Base-by-base conservation (phyloP, 2,113 vertebrate species). In the Chaetura pelagica region DNA sequence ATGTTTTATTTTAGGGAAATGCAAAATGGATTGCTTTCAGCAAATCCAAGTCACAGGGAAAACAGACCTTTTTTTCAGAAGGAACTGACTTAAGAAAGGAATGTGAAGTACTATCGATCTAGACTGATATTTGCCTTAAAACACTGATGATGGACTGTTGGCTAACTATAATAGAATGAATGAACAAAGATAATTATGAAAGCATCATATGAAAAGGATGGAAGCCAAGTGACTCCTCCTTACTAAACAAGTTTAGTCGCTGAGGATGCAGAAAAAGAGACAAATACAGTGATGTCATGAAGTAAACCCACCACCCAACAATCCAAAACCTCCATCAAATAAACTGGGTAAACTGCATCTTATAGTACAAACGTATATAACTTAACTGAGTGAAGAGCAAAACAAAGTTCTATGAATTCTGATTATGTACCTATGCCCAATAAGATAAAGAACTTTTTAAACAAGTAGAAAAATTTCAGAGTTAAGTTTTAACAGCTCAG, bases 271-370 rank as follows among this genome's bases (percentile, higher is more conserved):
- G 14, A 35, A 72, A 72, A 64, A 63, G 22, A 68, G 11, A 79
- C 12, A 44, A 0, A 54, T 3, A 30, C 0, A 2, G 42, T 46
- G 8, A 62, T 4, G 5, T 61, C 8, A 72, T 21, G 8, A 83
- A 59, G 40, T 22, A 75, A 78, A 59, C 22, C 10, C 13, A 54
- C 29, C 22, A 69, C 6, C 4, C 80, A 34, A 20, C 7, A 86
- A 83, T 72, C 2, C 20, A 76, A 83, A 58, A 26, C 9, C 1
- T 1, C 4, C 26, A 42, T 22, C 34, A 86, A 72, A 79, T 67
- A 75, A 71, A 63, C 17, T 6, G 12, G 58, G 19, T 35, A 86
- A 90, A 76, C 64, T 15, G 32, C 13, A 76, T 6, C 3, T 73
- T 34, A 9, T 52, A 26, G 7, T 27, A 63, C 7, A 88, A 86